phyloP scores from a whole-genome alignment of 2,113 vertebrate species.

The Barnardius zonarius region DNA sequence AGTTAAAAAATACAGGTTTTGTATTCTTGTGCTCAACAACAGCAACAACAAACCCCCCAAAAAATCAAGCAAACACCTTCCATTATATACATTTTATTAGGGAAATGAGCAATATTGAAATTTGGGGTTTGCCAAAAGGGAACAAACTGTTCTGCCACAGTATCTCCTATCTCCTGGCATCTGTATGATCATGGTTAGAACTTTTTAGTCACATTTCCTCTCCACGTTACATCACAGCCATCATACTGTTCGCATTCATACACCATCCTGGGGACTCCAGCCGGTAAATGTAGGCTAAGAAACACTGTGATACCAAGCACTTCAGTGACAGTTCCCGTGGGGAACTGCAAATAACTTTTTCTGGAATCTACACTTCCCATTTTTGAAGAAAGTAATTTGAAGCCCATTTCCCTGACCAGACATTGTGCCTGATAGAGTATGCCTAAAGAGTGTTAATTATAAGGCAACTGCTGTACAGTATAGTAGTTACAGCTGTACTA shows the following conservation, averaged over 20 bases:
- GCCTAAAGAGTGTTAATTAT: background rate
- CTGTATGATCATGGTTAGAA: background rate
- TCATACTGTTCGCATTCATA: fast-evolving
- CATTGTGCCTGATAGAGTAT: background rate
- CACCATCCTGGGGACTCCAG: background rate
- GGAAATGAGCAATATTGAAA: background rate
- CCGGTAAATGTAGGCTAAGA: background rate
- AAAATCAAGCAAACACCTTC: background rate
- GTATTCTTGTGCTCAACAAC: background rate
- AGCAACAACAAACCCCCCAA: background rate
- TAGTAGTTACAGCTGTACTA: background rate
- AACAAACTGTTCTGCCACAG: background rate
- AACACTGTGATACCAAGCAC: background rate
- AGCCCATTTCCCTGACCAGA: background rate
- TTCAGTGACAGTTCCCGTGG: background rate
- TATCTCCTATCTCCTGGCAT: background rate
- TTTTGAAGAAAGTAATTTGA: background rate
- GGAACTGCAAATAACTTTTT: background rate
- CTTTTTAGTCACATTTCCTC: background rate
- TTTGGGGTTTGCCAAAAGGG: background rate
- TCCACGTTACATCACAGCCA: no score
- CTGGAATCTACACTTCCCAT: background rate
- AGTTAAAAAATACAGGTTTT: background rate
- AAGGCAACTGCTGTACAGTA: background rate
- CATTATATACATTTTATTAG: background rate